Evolutionary conservation across 2,888 invertebrate genomes (phyloP).

Genomic region (Gari tellinella): DNA sequence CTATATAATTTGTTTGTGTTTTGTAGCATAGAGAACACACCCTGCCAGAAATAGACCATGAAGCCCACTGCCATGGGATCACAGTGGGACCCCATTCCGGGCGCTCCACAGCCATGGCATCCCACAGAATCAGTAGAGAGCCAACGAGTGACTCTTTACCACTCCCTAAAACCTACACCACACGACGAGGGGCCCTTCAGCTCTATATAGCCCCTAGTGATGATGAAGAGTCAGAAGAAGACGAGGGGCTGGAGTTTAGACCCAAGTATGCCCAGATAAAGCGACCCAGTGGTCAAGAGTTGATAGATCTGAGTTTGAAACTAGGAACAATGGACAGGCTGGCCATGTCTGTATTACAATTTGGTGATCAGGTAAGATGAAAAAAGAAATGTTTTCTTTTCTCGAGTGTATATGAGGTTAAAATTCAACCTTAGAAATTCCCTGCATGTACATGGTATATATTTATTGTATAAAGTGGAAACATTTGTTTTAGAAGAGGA

Average conservation of each 20-base stretch:
- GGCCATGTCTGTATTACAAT: conserved; percentile 76
- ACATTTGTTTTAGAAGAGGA: too few species aligned
- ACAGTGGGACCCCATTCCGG: conserved; percentile 70
- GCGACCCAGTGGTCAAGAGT: conserved; percentile 55
- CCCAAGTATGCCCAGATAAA: conserved; percentile 48
- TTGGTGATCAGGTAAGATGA: conserved; percentile 76
- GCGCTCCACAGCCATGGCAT: conserved; percentile 46
- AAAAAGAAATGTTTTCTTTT: too few species aligned
- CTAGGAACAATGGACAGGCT: conserved; percentile 78
- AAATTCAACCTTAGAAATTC: too few species aligned
- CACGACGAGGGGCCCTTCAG: conserved; percentile 79
- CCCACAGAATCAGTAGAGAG: conserved; percentile 15
- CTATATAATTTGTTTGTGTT: background rate
- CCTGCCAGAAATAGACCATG: conserved; percentile 45
- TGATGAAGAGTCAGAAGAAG: conserved; percentile 21
- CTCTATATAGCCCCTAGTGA: conserved; percentile 73
- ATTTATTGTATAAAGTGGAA: too few species aligned
- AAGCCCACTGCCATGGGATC: conserved; percentile 76
- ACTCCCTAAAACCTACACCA: conserved; percentile 80
- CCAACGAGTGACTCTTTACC: conserved; percentile 24
- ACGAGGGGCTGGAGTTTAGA: conserved; percentile 17
- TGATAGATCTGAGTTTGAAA: conserved; percentile 73
- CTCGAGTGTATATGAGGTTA: too few species aligned
- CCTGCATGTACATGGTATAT: too few species aligned
- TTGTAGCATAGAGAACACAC: conserved; percentile 29